Evolutionary conservation across 64 coral and sea anemone species (phyloP).

Genomic region (Orbicella faveolata): DNA sequence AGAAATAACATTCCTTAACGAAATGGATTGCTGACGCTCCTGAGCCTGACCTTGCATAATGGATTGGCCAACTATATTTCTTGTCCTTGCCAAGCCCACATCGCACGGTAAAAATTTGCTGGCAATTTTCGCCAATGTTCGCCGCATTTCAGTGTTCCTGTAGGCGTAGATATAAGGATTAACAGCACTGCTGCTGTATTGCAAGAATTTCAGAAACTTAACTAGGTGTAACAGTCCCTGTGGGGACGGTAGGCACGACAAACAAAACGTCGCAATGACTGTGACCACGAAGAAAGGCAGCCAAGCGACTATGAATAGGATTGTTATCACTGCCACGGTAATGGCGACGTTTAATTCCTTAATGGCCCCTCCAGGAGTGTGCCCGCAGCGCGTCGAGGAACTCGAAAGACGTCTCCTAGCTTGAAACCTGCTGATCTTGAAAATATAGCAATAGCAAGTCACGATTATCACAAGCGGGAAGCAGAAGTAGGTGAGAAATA

Average conservation of each 20-base stretch:
- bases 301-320: slow-evolving; percentile 74
- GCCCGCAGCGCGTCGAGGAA: slow-evolving; percentile 2
- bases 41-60: background rate
- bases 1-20: background rate
- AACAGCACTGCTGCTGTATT: slow-evolving; percentile 62
- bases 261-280: slow-evolving; percentile 55
- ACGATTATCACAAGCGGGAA: slow-evolving; percentile 71
- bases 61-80: background rate
- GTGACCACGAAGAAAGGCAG: slow-evolving; percentile 68
- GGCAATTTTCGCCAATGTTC: slow-evolving; percentile 22
- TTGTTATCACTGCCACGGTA: slow-evolving; percentile 56
- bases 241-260: slow-evolving; percentile 25
- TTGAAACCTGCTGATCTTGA: slow-evolving; percentile 51
- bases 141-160: slow-evolving; percentile 43
- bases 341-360: slow-evolving; percentile 62
- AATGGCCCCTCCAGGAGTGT: slow-evolving; percentile 15
- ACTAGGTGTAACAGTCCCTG: slow-evolving; percentile 19
- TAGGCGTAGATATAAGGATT: slow-evolving; percentile 73
- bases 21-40: background rate
- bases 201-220: slow-evolving; percentile 71
- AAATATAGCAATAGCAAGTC: slow-evolving; percentile 60
- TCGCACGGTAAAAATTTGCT: background rate
- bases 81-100: background rate
- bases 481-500: slow-evolving; percentile 45
- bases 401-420: slow-evolving; percentile 1